Base-by-base conservation (phyloP, 2,113 vertebrate species). In the Progne subis region DNA sequence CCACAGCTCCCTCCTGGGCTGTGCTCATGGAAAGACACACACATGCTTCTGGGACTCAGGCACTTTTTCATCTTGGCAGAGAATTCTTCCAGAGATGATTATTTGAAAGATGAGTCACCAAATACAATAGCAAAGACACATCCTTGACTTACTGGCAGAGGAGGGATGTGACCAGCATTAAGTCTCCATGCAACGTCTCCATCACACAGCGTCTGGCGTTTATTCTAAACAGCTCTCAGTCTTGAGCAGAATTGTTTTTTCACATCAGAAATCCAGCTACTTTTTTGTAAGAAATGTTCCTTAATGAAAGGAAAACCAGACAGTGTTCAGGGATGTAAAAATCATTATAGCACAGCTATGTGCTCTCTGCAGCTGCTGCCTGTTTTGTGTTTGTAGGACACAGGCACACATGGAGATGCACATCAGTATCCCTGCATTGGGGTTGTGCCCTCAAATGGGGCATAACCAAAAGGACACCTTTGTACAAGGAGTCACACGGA, bases 101-200 rank as follows among this genome's bases (percentile, higher is more conserved):
- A 88, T 95, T 90, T 96, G 96, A 96, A 94, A 92, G 96, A 96
- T 96, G 96, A 96, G 91, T 97, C 96, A 96, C 95, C 88, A 91
- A 94, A 95, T 72, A 96, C 96, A 97, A 96, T 82, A 96, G 94
- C 95, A 92, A 92, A 96, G 95, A 88, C 92, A 95, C 95, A 96
- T 95, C 96, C 96, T 94, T 95, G 95, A 95, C 95, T 96, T 92
- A 83, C 88, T 94, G 88, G 92, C 96, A 89, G 96, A 82, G 92
- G 61, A 86, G 55, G 69, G 95, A 96, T 96, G 96, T 96, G 96
- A 97, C 94, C 96, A 93, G 96, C 96, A 96, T 96, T 94, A 91
- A 96, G 90, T 89, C 88, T 94, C 91, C 28, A 4, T 72, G 86
- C 92, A 84, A 89, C 24, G 83, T 91, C 96, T 96, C 96, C 96